Evolutionary conservation across 1,140 invertebrate species (phyloP).

Genomic region (Zaprionus ghesquierei): DNA sequence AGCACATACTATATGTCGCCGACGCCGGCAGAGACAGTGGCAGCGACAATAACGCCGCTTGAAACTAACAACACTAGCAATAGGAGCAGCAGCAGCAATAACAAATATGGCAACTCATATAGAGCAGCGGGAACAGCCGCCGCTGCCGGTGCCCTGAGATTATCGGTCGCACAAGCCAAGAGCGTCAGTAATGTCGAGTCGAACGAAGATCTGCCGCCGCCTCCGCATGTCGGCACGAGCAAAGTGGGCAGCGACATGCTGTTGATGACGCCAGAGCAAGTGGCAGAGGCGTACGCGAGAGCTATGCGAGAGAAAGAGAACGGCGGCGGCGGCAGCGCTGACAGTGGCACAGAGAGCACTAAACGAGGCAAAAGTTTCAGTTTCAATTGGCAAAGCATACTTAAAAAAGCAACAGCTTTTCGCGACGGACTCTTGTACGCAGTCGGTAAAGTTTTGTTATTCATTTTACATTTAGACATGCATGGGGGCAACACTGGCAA

Average conservation of each 20-base stretch:
- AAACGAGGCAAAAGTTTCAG: not conserved
- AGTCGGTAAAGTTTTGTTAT: constrained; percentile 50
- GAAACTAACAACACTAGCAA: not conserved
- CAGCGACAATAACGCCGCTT: constrained; percentile 22
- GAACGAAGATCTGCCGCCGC: not conserved
- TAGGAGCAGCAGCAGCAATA: not conserved
- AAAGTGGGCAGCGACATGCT: constrained; percentile 42
- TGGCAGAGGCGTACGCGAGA: constrained; percentile 56
- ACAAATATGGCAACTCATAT: not conserved
- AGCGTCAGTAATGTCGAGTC: not conserved
- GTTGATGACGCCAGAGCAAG: constrained; percentile 55
- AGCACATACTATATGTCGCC: constrained; percentile 30
- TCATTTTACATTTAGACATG: constrained; percentile 62
- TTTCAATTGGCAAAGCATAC: constrained; percentile 13
- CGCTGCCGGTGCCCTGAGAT: not conserved
- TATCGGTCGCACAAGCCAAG: not conserved
- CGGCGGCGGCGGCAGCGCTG: not conserved
- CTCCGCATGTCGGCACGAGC: constrained; percentile 37
- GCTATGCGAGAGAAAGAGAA: constrained; percentile 36
- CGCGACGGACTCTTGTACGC: constrained; percentile 47
- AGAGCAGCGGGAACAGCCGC: not conserved
- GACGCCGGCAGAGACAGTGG: constrained; percentile 22
- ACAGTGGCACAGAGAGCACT: not conserved
- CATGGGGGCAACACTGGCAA: constrained; percentile 66
- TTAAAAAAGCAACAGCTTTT: constrained; percentile 15